These are phyloP conservation scores for Apolygus lucorum DNA, from an alignment of 1,140 invertebrate species.

Conservation along the genomic window DNA sequence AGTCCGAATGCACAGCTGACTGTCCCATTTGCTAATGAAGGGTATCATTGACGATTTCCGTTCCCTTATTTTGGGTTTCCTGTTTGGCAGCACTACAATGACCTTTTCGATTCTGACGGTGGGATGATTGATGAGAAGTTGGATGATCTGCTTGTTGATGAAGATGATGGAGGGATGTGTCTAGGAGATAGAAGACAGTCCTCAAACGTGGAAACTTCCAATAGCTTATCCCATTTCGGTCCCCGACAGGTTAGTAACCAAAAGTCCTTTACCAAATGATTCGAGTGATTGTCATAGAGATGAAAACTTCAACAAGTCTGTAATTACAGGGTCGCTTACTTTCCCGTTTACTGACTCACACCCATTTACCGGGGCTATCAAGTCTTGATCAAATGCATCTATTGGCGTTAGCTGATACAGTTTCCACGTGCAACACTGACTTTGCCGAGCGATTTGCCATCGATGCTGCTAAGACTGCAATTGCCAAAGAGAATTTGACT, in stretches of 20 bases:
- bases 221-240: slow-evolving; percentile 66
- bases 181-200: slow-evolving; percentile 52
- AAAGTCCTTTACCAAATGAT: too few species aligned
- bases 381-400: slow-evolving; percentile 99
- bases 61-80: slow-evolving; percentile 24
- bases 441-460: slow-evolving; percentile 74
- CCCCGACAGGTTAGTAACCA: slow-evolving; percentile 55
- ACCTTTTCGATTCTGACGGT: slow-evolving; percentile 71
- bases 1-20: not conserved
- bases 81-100: slow-evolving; percentile 70
- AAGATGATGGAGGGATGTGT: slow-evolving; percentile 45
- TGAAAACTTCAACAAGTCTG: too few species aligned
- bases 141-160: slow-evolving; percentile 66
- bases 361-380: slow-evolving; percentile 90
- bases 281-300: too few species aligned
- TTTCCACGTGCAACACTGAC: slow-evolving; percentile 84
- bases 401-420: slow-evolving; percentile 92
- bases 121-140: slow-evolving; percentile 64
- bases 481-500: slow-evolving; percentile 58
- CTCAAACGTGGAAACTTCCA: slow-evolving; percentile 57
- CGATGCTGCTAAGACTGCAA: slow-evolving; percentile 60
- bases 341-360: slow-evolving; percentile 86
- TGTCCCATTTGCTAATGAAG: not conserved
- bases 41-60: not conserved
- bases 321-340: slow-evolving; percentile 56